Conservation (phyloP, 2,888 invertebrate genomes). For the Trissolcus japonicus region DNA sequence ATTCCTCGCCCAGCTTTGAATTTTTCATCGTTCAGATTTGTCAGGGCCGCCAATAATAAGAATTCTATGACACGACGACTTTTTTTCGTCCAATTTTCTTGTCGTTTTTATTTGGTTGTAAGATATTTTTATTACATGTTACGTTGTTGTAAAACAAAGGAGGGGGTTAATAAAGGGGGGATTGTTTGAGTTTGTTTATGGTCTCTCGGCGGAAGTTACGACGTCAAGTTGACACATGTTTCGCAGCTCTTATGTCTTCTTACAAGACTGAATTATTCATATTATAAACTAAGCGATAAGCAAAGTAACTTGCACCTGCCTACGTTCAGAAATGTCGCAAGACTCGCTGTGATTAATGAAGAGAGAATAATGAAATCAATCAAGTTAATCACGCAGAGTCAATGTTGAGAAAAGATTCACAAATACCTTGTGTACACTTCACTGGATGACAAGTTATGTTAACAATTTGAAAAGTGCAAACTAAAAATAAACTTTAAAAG, state of each 20-base stretch:
- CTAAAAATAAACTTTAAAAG: too few relatives aligned
- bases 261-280: slow-evolving; percentile 25
- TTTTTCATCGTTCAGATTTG: too few relatives aligned
- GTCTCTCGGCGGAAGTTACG: slow-evolving; percentile 33
- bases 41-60: too few relatives aligned
- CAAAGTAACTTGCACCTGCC: slow-evolving; percentile 7
- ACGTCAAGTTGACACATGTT: slow-evolving; percentile 28
- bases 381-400: too few relatives aligned
- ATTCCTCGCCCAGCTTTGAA: too few relatives aligned
- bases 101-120: background rate
- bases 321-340: slow-evolving; percentile 19
- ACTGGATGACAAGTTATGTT: too few relatives aligned
- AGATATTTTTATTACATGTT: background rate
- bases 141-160: background rate
- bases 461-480: too few relatives aligned
- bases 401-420: too few relatives aligned
- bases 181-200: slow-evolving; percentile 22
- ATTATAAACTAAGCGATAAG: slow-evolving; percentile 28
- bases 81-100: too few relatives aligned
- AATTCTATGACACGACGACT: too few relatives aligned
- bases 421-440: too few relatives aligned
- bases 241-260: slow-evolving; percentile 19
- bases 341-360: background rate
- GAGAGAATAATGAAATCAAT: too few relatives aligned
- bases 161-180: background rate